These are phyloP conservation scores for Caenorhabditis elegans DNA, from an alignment of 1,140 invertebrate species.

Conservation along the genomic window WBcel235 BX284605.5:12992501-12993000, in stretches of 20 bases:
- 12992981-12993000: slow-evolving; percentile 27
- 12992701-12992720: neutral
- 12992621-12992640: too few species aligned
- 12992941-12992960: neutral
- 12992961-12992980: neutral
- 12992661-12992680: too few species aligned
- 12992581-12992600: too few species aligned
- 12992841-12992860: neutral
- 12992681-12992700: too few species aligned
- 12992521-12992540: too few species aligned
- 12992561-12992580: too few species aligned
- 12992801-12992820: slow-evolving; percentile 3
- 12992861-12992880: neutral
- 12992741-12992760: neutral
- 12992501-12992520: too few species aligned
- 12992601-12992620: too few species aligned
- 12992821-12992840: neutral
- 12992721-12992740: neutral
- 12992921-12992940: neutral
- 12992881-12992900: slow-evolving; percentile 7
- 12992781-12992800: neutral
- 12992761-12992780: neutral
- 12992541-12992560: too few species aligned
- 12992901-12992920: too few species aligned
- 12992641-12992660: too few species aligned